Conservation (phyloP, 1,140 invertebrate genomes). For the Tetramorium simillimum region DNA sequence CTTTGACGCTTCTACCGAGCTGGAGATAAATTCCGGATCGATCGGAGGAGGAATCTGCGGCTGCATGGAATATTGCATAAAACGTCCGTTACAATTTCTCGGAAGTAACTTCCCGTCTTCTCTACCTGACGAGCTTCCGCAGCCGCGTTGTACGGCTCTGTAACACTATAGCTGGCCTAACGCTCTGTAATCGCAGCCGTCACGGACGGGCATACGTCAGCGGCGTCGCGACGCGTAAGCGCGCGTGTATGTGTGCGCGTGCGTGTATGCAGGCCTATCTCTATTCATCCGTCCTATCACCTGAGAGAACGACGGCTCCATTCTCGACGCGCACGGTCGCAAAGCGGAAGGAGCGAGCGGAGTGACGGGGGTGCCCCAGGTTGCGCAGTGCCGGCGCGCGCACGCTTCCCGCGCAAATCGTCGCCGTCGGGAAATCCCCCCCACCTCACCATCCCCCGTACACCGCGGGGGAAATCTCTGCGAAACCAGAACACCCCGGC, state of each 20-base stretch:
- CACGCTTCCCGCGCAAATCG: conserved; percentile 72
- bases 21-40: background rate
- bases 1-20: background rate
- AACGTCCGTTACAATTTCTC: conserved; percentile 16
- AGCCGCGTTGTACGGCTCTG: conserved; percentile 1
- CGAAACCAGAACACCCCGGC: conserved; percentile 83
- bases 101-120: background rate
- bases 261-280: background rate
- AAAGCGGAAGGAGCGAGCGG: conserved; percentile 28
- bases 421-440: conserved; percentile 35
- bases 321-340: conserved; percentile 15
- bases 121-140: background rate
- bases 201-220: conserved; percentile 7
- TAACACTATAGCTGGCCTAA: background rate
- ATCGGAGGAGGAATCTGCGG: background rate
- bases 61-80: background rate
- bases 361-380: conserved; percentile 33
- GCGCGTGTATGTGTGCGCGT: background rate
- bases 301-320: conserved; percentile 51
- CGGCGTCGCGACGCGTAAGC: conserved; percentile 30
- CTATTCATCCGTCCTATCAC: conserved; percentile 44
- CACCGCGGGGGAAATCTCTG: conserved; percentile 74
- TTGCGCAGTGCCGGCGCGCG: conserved; percentile 56
- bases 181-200: background rate
- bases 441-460: conserved; percentile 46